Conservation (phyloP, 1,140 invertebrate genomes). For the Papilio glaucus region DNA sequence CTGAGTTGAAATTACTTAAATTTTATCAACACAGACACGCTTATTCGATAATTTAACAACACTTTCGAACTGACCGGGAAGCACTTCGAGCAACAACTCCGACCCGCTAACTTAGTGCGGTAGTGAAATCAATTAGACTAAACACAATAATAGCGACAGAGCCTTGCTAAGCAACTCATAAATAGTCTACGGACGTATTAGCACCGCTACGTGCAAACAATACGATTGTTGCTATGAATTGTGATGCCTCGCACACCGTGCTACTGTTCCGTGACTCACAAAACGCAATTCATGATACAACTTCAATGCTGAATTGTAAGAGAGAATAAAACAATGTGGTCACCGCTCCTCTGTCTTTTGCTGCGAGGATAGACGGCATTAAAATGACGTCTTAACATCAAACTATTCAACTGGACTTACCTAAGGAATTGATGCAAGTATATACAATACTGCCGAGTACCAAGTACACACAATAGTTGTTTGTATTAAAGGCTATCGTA, state of each 20-base stretch:
- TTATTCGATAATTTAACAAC: neutral
- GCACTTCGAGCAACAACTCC: neutral
- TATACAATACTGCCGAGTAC: neutral
- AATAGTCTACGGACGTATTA: constrained; percentile 28
- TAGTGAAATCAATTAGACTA: constrained; percentile 26
- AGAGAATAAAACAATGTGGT: constrained; percentile 1
- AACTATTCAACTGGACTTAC: neutral
- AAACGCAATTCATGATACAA: constrained; percentile 3
- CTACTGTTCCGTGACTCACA: constrained; percentile 25
- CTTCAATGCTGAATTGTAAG: neutral
- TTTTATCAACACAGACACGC: no score
- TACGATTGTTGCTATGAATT: constrained; percentile 27
- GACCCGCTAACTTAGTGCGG: neutral
- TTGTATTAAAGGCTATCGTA: neutral
- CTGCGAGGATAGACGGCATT: neutral
- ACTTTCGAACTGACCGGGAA: constrained; percentile 3
- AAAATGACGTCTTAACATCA: neutral
- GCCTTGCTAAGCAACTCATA: constrained; percentile 12
- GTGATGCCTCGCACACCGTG: constrained; percentile 5
- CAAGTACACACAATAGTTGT: neutral
- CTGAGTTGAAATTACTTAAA: no score
- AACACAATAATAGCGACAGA: neutral
- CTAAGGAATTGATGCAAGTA: neutral
- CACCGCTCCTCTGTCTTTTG: neutral
- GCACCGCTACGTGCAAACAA: constrained; percentile 32